phyloP scores from a whole-genome alignment of 2,888 invertebrate species.

The Perdita meconis region DNA sequence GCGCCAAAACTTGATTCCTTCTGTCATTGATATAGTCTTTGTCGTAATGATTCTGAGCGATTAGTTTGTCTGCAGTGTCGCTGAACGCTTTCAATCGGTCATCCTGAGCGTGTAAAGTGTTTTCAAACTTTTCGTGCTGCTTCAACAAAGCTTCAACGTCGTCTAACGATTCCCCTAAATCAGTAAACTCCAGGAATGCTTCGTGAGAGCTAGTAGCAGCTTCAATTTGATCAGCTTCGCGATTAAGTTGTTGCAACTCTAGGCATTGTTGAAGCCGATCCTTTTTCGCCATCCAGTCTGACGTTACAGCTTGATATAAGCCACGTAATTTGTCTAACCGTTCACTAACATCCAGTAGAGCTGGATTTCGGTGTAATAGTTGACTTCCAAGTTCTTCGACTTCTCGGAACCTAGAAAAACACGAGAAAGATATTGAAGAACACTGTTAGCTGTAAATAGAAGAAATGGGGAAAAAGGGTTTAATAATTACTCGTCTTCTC shows the following conservation, averaged over 20 bases:
- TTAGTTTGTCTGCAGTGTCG: slow-evolving; percentile 92
- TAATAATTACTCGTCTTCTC: slow-evolving; percentile 91
- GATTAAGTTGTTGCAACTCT: slow-evolving; percentile 95
- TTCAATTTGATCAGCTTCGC: slow-evolving; percentile 98
- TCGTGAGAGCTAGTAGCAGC: slow-evolving; percentile 97
- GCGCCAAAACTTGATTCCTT: slow-evolving; percentile 90
- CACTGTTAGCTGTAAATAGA: not conserved
- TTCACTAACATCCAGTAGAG: slow-evolving; percentile 90
- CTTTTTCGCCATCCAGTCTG: slow-evolving; percentile 93
- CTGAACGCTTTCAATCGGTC: slow-evolving; percentile 93
- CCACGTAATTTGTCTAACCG: slow-evolving; percentile 89
- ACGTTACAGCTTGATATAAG: slow-evolving; percentile 90
- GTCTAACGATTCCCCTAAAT: slow-evolving; percentile 94
- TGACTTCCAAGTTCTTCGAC: slow-evolving; percentile 92
- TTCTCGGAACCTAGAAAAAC: slow-evolving; percentile 88
- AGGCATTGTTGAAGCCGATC: slow-evolving; percentile 94
- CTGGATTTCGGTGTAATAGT: slow-evolving; percentile 90
- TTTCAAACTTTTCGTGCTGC: slow-evolving; percentile 96
- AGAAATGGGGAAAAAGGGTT: not conserved
- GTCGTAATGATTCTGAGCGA: slow-evolving; percentile 92
- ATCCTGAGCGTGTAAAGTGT: slow-evolving; percentile 96
- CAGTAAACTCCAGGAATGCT: slow-evolving; percentile 95
- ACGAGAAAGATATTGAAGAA: not conserved
- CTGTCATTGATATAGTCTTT: slow-evolving; percentile 89
- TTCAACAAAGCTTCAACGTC: slow-evolving; percentile 96